Evolutionary conservation across 2,888 invertebrate genomes (phyloP), one percentile per base, ranked within the genome.

Genomic region (Drosophila kokeensis): DNA sequence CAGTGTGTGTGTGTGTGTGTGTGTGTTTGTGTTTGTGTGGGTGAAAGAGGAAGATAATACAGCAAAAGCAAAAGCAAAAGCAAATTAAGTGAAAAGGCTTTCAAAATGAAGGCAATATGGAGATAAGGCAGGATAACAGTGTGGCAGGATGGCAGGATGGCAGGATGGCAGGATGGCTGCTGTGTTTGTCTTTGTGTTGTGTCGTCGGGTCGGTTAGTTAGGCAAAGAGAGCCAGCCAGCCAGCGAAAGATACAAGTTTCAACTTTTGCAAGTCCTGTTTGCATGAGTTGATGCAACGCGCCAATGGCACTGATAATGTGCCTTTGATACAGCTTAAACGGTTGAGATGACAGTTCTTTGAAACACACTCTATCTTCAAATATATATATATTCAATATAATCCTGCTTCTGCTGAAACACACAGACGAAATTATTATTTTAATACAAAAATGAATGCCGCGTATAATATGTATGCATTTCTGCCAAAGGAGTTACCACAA

Each of bases 31-130:
- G 21, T 7, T 21, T 15, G 24, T 24, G 45, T 21, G 24, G 30
- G 30, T 27, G 8, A 18, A 48, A 21, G 24, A n/a, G 18, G 6
- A n/a, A 21, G 36, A 38, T 45, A 21, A 82, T 42, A 42, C 42
- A 68, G 57, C 45, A 40, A 72, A 64, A 61, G 76, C 59, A 59
- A 67, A 72, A 69, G 69, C 79, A 59, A 67, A 72, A 69, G 69
- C 79, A 82, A 87, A 84, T 82, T 84, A 87, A 83, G 76, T 72
- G 82, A 84, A 81, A 67, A 58, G 64, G 59, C 61, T 72, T 69
- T 79, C 50, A 13, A 73, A 62, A 68, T 68, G 63, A 71, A 62
- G 58, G 52, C 69, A 42, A 42, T 73, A 77, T 24, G 62, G 21
- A 21, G 54, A 54, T 54, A 54, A 54, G 73, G 27, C 62, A 42